phyloP scores from a whole-genome alignment of 1,140 invertebrate species.

The Cylas formicarius region DNA sequence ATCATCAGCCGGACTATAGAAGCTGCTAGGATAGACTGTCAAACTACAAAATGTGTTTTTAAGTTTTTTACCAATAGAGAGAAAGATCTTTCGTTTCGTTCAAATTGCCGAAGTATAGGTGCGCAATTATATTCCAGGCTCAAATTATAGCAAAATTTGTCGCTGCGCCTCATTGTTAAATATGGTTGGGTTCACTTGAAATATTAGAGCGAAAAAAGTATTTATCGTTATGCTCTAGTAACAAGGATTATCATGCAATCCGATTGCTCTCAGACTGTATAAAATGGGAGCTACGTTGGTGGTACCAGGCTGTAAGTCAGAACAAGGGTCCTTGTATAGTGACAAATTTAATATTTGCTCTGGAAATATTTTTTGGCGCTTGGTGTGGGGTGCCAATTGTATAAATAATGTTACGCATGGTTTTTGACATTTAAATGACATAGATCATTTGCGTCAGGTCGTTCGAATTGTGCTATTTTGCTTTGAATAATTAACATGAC shows the following conservation, averaged over 20 bases:
- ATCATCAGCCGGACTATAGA: conserved; percentile 1
- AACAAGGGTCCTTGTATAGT: too few species aligned
- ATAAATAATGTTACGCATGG: conserved; percentile 20
- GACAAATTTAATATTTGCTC: background rate
- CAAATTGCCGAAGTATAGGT: background rate
- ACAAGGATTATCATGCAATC: background rate
- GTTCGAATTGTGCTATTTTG: conserved; percentile 19
- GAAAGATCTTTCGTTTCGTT: background rate
- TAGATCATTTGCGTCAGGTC: conserved; percentile 24
- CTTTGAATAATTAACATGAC: too few species aligned
- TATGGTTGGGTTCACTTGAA: conserved; percentile 7
- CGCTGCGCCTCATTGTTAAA: background rate
- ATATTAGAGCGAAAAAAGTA: conserved; percentile 1
- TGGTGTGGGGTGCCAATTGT: conserved; percentile 31
- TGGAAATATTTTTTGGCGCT: conserved; percentile 31
- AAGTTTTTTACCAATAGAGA: conserved; percentile 2
- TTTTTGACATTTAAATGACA: conserved; percentile 22
- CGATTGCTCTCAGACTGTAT: background rate
- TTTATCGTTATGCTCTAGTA: background rate
- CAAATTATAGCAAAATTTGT: conserved; percentile 2
- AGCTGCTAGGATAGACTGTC: background rate
- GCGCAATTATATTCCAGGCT: background rate
- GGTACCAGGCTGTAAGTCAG: too few species aligned
- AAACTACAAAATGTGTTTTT: background rate
- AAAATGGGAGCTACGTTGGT: conserved; percentile 3